Conservation (phyloP, 2,113 vertebrate genomes). For the Hystrix cristata region DNA sequence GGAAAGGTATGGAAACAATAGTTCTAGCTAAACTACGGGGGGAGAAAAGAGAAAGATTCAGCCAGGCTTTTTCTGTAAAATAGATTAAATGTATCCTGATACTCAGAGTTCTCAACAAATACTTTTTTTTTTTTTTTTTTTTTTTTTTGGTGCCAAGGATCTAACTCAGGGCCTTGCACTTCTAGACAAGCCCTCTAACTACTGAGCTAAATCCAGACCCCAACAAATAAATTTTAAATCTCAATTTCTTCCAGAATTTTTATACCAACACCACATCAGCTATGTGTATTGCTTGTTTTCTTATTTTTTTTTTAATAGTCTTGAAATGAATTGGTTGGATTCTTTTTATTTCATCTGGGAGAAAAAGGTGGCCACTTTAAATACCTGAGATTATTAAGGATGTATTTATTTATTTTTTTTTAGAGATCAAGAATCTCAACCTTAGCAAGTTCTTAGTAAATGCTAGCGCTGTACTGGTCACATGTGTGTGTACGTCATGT, state of each 20-base stretch:
- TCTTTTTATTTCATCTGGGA: background rate
- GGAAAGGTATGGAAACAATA: background rate
- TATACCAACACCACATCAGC: background rate
- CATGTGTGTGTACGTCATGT: background rate
- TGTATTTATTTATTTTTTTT: background rate
- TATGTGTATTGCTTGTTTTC: background rate
- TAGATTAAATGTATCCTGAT: background rate
- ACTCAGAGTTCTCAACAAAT: background rate
- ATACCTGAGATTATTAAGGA: background rate
- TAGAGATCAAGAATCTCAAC: background rate
- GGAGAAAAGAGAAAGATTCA: background rate
- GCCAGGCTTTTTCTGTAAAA: background rate
- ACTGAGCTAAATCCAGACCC: background rate
- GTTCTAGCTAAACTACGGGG: background rate
- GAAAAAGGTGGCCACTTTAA: background rate
- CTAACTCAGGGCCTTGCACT: too few species aligned
- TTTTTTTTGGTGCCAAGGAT: too few species aligned
- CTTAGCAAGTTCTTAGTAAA: background rate
- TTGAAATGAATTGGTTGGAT: constrained; percentile 10
- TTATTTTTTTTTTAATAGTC: constrained; percentile 23
- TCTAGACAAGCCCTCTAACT: too few species aligned
- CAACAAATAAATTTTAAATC: background rate
- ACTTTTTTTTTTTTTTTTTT: background rate
- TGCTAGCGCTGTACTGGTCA: background rate
- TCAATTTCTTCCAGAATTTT: constrained; percentile 23